phyloP scores from a whole-genome alignment of 1,140 invertebrate species.

The Drosophila mojavensis region DNA sequence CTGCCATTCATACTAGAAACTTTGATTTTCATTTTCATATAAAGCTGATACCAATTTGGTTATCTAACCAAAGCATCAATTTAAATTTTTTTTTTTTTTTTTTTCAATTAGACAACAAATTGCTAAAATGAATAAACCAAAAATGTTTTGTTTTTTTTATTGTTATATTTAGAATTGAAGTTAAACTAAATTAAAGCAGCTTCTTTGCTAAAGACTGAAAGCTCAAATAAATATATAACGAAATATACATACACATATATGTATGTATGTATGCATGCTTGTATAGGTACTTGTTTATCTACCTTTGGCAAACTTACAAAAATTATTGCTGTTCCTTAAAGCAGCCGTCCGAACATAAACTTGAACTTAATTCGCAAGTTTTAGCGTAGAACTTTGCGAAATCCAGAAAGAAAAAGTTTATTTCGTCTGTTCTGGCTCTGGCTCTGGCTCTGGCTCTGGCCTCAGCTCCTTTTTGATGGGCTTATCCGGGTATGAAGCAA shows the following conservation, averaged over 20 bases:
- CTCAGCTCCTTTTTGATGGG: constrained; percentile 18
- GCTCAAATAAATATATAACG: too few relatives aligned
- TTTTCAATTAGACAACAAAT: too few relatives aligned
- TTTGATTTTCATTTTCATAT: too few relatives aligned
- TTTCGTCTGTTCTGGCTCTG: constrained; percentile 7
- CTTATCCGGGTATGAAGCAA: constrained; percentile 58
- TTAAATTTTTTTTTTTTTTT: too few relatives aligned
- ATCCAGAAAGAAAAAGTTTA: constrained; percentile 44
- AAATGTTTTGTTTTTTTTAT: too few relatives aligned
- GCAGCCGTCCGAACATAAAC: not conserved
- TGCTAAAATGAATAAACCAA: too few relatives aligned
- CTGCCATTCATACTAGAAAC: too few relatives aligned
- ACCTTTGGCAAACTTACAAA: not conserved
- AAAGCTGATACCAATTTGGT: too few relatives aligned
- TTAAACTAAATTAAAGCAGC: too few relatives aligned
- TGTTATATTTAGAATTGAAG: too few relatives aligned
- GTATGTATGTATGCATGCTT: not conserved
- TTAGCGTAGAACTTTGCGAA: constrained; percentile 48
- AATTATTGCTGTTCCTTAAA: constrained; percentile 6
- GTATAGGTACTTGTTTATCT: constrained; percentile 1
- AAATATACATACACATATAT: not conserved
- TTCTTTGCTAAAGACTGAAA: too few relatives aligned
- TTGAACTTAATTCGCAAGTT: constrained; percentile 31
- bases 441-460: not conserved
- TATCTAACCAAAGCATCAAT: too few relatives aligned